These are phyloP conservation scores for Trachythela sp. DNA, from an alignment of 64 coral and sea anemone species.

Conservation along the genomic window DNA sequence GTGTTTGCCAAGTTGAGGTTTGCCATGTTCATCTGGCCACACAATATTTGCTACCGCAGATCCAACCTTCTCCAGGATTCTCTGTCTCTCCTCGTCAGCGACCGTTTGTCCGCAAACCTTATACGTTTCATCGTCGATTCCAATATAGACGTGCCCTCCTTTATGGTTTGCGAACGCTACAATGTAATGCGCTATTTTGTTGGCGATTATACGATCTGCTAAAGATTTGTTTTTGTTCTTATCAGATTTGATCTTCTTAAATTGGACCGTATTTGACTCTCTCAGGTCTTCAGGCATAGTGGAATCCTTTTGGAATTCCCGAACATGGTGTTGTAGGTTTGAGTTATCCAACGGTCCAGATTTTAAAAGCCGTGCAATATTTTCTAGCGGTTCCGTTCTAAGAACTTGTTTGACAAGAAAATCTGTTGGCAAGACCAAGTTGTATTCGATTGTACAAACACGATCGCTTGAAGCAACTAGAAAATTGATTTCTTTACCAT, in stretches of 20 bases:
- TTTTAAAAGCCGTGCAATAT: slow-evolving; percentile 27
- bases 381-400: slow-evolving; percentile 20
- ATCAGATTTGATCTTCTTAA: not conserved
- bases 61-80: not conserved
- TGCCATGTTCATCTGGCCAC: slow-evolving; percentile 11
- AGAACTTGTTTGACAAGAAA: slow-evolving; percentile 29
- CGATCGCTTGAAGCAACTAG: slow-evolving; percentile 4
- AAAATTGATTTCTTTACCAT: slow-evolving; percentile 12
- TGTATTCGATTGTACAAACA: slow-evolving; percentile 18
- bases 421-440: slow-evolving; percentile 27
- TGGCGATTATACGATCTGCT: not conserved
- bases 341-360: slow-evolving; percentile 2
- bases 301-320: not conserved
- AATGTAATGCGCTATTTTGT: not conserved
- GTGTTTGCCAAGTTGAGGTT: slow-evolving; percentile 5
- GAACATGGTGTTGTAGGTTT: not conserved
- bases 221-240: not conserved
- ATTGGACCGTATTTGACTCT: slow-evolving; percentile 22
- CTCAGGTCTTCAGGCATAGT: not conserved
- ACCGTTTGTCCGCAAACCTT: not conserved
- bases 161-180: not conserved
- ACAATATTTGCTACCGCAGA: slow-evolving; percentile 16
- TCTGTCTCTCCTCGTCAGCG: not conserved
- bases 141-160: not conserved
- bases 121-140: not conserved